These are phyloP conservation scores for Colletes collaris DNA, from an alignment of 2,888 invertebrate genomes.

Conservation along the genomic window DNA sequence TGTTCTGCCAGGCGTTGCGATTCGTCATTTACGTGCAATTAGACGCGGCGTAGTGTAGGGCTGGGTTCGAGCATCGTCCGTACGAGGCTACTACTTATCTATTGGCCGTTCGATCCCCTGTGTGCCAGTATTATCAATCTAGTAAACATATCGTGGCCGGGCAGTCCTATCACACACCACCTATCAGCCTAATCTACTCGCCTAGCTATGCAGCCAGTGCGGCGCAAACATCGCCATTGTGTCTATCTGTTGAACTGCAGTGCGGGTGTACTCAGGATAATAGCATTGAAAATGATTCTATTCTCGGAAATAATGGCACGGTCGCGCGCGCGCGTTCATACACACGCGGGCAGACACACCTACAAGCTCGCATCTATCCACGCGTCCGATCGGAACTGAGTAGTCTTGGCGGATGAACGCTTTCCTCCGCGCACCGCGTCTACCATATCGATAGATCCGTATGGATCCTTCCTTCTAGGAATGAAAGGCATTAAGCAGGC, in stretches of 20 bases:
- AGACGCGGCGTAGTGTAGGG: constrained; percentile 45
- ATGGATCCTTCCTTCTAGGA: constrained; percentile 16
- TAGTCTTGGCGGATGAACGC: neutral
- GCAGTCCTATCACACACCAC: constrained; percentile 68
- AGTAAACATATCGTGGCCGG: constrained; percentile 74
- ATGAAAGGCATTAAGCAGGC: constrained; percentile 33
- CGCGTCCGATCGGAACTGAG: neutral
- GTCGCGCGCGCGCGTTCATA: constrained; percentile 19
- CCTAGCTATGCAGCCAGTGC: constrained; percentile 65
- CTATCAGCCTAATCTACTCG: constrained; percentile 75
- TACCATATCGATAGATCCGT: constrained; percentile 17
- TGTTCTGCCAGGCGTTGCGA: constrained; percentile 57
- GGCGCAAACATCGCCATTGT: constrained; percentile 75
- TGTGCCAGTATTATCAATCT: constrained; percentile 75
- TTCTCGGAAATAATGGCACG: constrained; percentile 70
- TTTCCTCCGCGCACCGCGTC: constrained; percentile 22
- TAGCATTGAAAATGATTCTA: constrained; percentile 76
- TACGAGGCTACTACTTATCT: constrained; percentile 70
- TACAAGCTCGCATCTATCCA: neutral
- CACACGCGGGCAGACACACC: neutral
- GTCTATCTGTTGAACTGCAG: constrained; percentile 74
- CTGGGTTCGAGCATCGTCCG: constrained; percentile 54
- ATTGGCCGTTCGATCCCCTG: constrained; percentile 62
- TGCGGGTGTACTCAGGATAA: constrained; percentile 71
- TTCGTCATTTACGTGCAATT: constrained; percentile 74